Evolutionary conservation across 2,888 invertebrate genomes (phyloP).

Genomic region (Octodonta nipae): DNA sequence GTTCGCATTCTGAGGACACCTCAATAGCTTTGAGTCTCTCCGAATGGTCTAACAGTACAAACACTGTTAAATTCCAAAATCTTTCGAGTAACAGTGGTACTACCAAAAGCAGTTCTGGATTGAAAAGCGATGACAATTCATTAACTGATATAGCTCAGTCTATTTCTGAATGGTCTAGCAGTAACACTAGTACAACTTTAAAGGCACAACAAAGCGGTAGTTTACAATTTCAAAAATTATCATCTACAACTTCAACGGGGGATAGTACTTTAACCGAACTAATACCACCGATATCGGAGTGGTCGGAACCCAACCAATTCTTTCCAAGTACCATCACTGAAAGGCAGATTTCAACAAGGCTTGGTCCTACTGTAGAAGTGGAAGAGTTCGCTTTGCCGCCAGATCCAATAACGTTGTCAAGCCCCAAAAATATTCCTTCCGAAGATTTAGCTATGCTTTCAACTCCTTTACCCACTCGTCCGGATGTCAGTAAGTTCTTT

Average conservation of each 20-base stretch:
- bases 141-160: slow-evolving; percentile 61
- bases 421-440: slow-evolving; percentile 32
- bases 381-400: slow-evolving; percentile 23
- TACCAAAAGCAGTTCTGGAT: slow-evolving; percentile 47
- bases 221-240: slow-evolving; percentile 33
- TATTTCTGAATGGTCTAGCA: slow-evolving; percentile 73
- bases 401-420: slow-evolving; percentile 25
- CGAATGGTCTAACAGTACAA: slow-evolving; percentile 79
- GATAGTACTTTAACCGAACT: slow-evolving; percentile 45
- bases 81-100: slow-evolving; percentile 48
- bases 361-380: slow-evolving; percentile 31
- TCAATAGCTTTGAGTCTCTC: slow-evolving; percentile 75
- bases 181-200: slow-evolving; percentile 57
- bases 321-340: slow-evolving; percentile 19
- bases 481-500: slow-evolving; percentile 28
- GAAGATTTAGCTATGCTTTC: slow-evolving; percentile 29
- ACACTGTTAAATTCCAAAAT: slow-evolving; percentile 69
- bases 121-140: slow-evolving; percentile 68
- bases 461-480: slow-evolving; percentile 15
- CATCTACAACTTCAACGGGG: slow-evolving; percentile 29
- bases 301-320: slow-evolving; percentile 58
- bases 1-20: slow-evolving; percentile 75
- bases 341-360: slow-evolving; percentile 21
- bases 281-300: slow-evolving; percentile 67
- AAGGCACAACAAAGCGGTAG: slow-evolving; percentile 37